Evolutionary conservation across 1,140 invertebrate species (phyloP).

Genomic region (Neodiprion lecontei): DNA sequence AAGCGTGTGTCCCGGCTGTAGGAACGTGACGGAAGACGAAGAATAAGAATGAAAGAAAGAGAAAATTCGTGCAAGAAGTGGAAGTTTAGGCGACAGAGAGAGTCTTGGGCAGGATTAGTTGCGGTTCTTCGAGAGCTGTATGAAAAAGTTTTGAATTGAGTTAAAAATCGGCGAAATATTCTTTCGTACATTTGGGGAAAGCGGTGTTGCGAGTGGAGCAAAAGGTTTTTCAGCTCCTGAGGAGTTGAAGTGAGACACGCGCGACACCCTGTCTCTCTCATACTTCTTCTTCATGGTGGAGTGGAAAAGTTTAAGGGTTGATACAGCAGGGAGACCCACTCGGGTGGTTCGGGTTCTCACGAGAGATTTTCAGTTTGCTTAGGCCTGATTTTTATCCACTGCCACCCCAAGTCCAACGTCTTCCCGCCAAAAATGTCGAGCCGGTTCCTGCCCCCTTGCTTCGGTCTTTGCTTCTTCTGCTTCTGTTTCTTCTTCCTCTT

Average conservation of each 20-base stretch:
- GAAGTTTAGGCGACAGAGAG: constrained; percentile 45
- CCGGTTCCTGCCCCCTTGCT: constrained; percentile 40
- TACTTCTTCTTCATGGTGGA: constrained; percentile 7
- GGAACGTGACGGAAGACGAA: neutral
- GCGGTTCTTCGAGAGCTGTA: neutral
- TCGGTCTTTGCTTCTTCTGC: constrained; percentile 26
- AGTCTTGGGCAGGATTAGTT: neutral
- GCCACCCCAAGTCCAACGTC: constrained; percentile 14
- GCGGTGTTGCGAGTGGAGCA: constrained; percentile 12
- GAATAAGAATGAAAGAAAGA: constrained; percentile 1
- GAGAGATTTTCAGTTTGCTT: constrained; percentile 3
- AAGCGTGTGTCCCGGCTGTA: too few relatives aligned
- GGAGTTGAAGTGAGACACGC: constrained; percentile 21
- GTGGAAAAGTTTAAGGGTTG: constrained; percentile 26
- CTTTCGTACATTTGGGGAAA: neutral
- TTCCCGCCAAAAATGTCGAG: constrained; percentile 41
- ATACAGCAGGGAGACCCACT: neutral
- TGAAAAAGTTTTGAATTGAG: constrained; percentile 16
- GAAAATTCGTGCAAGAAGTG: constrained; percentile 25
- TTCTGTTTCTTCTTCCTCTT: neutral
- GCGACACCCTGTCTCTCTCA: constrained; percentile 31
- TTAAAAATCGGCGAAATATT: constrained; percentile 12
- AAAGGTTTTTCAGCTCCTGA: too few relatives aligned
- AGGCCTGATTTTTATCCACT: constrained; percentile 26
- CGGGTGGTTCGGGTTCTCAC: neutral